These are phyloP conservation scores for Ylistrum balloti DNA, from an alignment of 1,140 invertebrate species.

Conservation along the genomic window DNA sequence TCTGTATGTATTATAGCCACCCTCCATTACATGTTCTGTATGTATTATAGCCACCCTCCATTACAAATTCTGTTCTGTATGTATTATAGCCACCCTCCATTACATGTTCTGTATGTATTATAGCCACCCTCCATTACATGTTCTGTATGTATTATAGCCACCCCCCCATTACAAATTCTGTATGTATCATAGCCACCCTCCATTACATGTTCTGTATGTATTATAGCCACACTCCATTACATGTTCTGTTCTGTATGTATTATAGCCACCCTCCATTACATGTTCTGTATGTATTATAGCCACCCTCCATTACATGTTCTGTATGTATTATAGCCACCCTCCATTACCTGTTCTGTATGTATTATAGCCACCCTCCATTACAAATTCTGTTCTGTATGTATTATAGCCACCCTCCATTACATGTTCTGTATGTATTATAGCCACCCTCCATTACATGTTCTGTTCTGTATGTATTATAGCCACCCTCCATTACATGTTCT, in stretches of 20 bases:
- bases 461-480: background rate
- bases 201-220: background rate
- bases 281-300: background rate
- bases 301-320: too few species aligned
- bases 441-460: background rate
- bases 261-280: background rate
- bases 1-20: background rate
- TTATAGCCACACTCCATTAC: background rate
- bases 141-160: background rate
- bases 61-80: background rate
- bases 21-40: too few species aligned
- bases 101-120: background rate
- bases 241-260: background rate
- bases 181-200: background rate
- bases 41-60: background rate
- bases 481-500: conserved; percentile 17
- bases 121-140: too few species aligned
- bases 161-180: background rate
- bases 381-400: background rate
- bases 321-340: background rate
- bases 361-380: background rate
- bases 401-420: too few species aligned
- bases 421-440: background rate
- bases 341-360: background rate
- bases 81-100: background rate